Evolutionary conservation across 2,888 invertebrate species (phyloP).

Genomic region (Tiphia femorata): DNA sequence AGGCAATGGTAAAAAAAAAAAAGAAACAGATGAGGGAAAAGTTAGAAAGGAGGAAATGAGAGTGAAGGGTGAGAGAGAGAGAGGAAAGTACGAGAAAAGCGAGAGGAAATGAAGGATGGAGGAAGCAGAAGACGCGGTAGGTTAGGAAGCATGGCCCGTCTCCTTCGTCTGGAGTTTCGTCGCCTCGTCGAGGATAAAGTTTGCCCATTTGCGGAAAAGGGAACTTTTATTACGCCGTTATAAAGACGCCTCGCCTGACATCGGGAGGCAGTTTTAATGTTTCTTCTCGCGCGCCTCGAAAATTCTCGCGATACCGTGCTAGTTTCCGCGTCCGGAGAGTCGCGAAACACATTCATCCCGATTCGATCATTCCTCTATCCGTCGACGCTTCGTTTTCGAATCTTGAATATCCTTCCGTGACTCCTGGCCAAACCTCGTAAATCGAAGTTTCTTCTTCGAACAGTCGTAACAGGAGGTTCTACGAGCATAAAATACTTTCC

Average conservation of each 20-base stretch:
- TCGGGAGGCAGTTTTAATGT: constrained; percentile 42
- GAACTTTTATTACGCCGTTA: constrained; percentile 58
- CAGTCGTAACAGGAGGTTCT: too few species aligned
- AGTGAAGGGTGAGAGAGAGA: constrained; percentile 5
- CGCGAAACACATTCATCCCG: too few species aligned
- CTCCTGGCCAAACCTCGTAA: too few species aligned
- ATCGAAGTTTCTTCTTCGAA: too few species aligned
- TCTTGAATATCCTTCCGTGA: too few species aligned
- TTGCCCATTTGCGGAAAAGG: constrained; percentile 53
- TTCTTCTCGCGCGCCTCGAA: constrained; percentile 23
- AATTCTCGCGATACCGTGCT: constrained; percentile 13
- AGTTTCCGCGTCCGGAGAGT: too few species aligned
- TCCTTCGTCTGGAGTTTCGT: not conserved
- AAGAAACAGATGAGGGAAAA: not conserved
- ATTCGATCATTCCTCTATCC: too few species aligned
- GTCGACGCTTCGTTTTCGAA: too few species aligned
- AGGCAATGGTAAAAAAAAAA: constrained; percentile 9
- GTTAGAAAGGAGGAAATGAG: not conserved
- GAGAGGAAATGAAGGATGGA: not conserved
- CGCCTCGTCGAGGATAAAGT: constrained; percentile 49
- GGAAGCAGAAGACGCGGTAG: not conserved
- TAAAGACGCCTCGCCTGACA: constrained; percentile 46
- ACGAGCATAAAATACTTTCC: too few species aligned
- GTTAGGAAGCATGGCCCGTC: not conserved
- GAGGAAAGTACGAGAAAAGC: constrained; percentile 1